Base-by-base conservation (phyloP, 2,797 vertebrate species). In the Tapera naevia region DNA sequence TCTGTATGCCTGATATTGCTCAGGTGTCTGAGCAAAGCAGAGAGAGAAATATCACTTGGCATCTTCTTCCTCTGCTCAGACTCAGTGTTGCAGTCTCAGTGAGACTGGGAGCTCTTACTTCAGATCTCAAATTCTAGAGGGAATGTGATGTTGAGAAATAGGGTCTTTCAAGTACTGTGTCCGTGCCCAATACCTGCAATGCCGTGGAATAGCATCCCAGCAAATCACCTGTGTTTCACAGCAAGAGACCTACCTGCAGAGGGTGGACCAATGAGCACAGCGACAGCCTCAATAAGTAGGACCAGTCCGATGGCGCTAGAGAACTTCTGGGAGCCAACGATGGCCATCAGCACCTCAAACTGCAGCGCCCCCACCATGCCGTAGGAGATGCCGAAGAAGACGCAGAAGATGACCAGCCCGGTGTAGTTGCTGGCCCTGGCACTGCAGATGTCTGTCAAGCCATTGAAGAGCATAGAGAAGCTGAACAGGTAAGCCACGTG, bases 291-390 rank as follows among this genome's bases (percentile, higher is more conserved):
- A 0, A 98, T 91, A 12, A 98, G 98, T 12, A 98, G 97, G 79
- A 98, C 98, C 61, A 98, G 94, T 43, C 98, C 98, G 1, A 98
- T 98, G 69, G 98, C 98, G 0, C 98, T 98, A 95, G 98, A 97
- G 96, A 98, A 98, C 86, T 97, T 97, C 79, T 95, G 97, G 16
- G 98, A 98, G 2, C 98, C 98, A 22, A 98, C 97, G 0, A 98
- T 97, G 23, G 98, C 98, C 98, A 98, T 98, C 57, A 98, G 97
- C 83, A 98, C 98, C 95, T 98, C 98, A 3, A 98, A 98, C 94
- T 98, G 98, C 95, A 98, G 95, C 9, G 98, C 98, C 3, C 98
- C 98, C 84, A 98, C 98, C 98, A 98, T 98, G 92, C 98, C 98
- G 0, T 98, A 98, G 27, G 98, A 98, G 71, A 98, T 95, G 71